These are phyloP conservation scores for Leptodactylus fuscus DNA, from an alignment of 2,113 vertebrate species.

Conservation along the genomic window DNA sequence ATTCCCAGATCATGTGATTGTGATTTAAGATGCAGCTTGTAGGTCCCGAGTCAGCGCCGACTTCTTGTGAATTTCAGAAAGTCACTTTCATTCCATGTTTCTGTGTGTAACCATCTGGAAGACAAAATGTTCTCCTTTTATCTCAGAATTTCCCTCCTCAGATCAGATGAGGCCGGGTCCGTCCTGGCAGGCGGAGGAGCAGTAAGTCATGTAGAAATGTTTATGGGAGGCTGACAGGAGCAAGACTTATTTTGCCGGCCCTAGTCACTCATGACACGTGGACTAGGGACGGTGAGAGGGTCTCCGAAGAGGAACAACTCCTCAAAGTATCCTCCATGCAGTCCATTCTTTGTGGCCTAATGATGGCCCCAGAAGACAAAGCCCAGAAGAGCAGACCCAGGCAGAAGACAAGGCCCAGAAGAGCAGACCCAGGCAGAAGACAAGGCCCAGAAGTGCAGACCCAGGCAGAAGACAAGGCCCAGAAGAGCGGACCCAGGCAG, in stretches of 20 bases:
- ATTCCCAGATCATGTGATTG: constrained; percentile 38
- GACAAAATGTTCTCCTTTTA: constrained; percentile 36
- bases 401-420: too few species aligned
- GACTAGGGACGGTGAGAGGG: neutral
- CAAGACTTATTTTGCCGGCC: neutral
- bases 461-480: too few species aligned
- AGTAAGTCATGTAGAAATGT: constrained; percentile 23
- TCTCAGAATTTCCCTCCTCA: constrained; percentile 23
- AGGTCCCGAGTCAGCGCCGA: constrained; percentile 23
- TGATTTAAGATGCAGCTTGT: constrained; percentile 20
- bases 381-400: neutral
- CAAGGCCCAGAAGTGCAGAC: too few species aligned
- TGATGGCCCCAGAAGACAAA: neutral
- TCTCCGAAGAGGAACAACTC: too few species aligned
- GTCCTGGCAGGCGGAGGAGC: neutral
- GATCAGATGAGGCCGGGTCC: constrained; percentile 26
- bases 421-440: too few species aligned
- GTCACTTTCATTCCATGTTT: constrained; percentile 30
- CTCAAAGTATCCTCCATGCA: too few species aligned
- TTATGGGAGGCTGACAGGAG: neutral
- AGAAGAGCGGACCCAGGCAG: too few species aligned
- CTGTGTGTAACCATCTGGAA: constrained; percentile 36
- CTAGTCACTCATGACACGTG: neutral
- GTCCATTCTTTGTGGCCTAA: too few species aligned
- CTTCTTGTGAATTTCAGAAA: constrained; percentile 23